Percentiles rank a stretch among this genome's conserved stretches.
Evolutionary conservation across 2,888 invertebrate genomes (phyloP).

Genomic region (Agriopis aurantiaria): DNA sequence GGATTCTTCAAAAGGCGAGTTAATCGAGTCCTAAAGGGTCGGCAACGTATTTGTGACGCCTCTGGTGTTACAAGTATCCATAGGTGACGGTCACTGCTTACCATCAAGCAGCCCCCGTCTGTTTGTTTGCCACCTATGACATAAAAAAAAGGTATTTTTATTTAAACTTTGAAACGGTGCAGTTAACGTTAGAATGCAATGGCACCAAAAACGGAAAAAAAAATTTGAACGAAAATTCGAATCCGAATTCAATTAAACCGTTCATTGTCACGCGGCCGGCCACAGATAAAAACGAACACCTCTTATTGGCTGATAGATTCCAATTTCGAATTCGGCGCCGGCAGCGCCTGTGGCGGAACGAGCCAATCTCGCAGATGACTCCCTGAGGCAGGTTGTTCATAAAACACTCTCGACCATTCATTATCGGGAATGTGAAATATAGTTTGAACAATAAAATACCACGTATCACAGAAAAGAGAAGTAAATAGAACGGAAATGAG

Average conservation of each 20-base stretch:
- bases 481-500: too few relatives aligned
- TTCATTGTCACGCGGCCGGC: slow-evolving; percentile 24
- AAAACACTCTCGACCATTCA: slow-evolving; percentile 17
- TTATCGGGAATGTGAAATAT: slow-evolving; percentile 14
- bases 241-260: slow-evolving; percentile 36
- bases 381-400: slow-evolving; percentile 25
- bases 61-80: too few relatives aligned
- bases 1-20: too few relatives aligned
- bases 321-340: slow-evolving; percentile 38
- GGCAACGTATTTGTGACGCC: too few relatives aligned
- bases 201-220: neutral
- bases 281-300: slow-evolving; percentile 32
- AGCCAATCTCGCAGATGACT: slow-evolving; percentile 30
- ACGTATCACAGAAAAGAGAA: too few relatives aligned
- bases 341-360: slow-evolving; percentile 24
- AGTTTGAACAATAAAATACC: neutral
- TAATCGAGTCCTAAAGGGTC: too few relatives aligned
- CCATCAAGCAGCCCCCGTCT: too few relatives aligned
- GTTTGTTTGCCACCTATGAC: too few relatives aligned
- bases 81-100: too few relatives aligned
- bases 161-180: too few relatives aligned
- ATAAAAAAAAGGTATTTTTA: too few relatives aligned
- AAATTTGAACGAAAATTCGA: neutral
- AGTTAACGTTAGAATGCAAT: too few relatives aligned
- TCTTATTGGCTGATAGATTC: slow-evolving; percentile 38